Base-by-base conservation (phyloP, 2,888 invertebrate genomes). In the Athalia circularis region DNA sequence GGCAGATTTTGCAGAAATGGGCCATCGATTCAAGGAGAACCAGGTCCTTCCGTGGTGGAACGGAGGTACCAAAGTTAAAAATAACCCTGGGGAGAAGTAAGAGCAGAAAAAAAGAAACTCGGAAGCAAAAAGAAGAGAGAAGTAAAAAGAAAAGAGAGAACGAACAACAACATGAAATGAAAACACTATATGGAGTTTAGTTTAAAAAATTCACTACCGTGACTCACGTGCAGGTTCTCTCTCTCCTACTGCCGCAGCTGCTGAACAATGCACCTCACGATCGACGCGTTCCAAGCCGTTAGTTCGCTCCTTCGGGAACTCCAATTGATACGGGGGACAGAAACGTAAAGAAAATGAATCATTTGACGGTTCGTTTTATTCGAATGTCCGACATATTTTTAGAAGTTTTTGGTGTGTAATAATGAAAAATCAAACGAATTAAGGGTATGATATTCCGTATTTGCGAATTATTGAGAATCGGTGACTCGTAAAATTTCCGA, bases 1-100 rank as follows among this genome's bases (percentile, higher is more conserved):
- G 72, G 57, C 72, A 13, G 45, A 72, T 57, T 72, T n/a, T 54
- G 54, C 79, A 68, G 77, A 79, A 79, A 72, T 70, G 79, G 79
- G 79, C 59, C 79, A 79, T 67, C 79, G 76, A 61, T 77, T 74
- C 79, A 79, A 79, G 79, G 79, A 77, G 68, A 79, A 79, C 79
- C 79, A 77, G 68, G 77, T 64, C 77, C 79, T 79, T 79, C 79
- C 79, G 79, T 65, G 79, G 79, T 65, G 79, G 79, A 76, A 29
- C 29, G 67, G 50, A 68, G 76, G 75, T 8, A 29, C 61, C 62
- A n/a, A 48, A 48, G 61, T 62, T 75, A 75, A 59, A 64, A 75
- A 75, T 75, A 75, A 62, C 61, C n/a, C 4, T 5, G 47, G 45
- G 11, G 45, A 29, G 29, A 29, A 29, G 48, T 43, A 74, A 74